A percentile compares a stretch with the other conserved stretches of the same genome.
Evolutionary conservation across 1,140 invertebrate species (phyloP).

Genomic region (Drosophila takahashii): DNA sequence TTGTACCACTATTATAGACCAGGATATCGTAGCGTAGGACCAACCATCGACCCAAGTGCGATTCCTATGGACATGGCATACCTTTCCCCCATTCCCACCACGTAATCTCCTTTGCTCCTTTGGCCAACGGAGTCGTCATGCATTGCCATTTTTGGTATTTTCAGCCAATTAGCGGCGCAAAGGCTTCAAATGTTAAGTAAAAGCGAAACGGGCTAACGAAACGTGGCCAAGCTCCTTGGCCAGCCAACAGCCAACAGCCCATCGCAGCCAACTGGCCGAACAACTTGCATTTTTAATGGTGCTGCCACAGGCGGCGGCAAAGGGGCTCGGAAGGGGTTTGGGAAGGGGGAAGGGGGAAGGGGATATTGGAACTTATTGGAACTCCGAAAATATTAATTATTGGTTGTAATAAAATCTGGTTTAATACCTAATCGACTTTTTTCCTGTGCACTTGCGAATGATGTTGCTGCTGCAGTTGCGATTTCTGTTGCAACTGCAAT

Average conservation of each 20-base stretch:
- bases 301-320: slow-evolving; percentile 24
- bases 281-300: slow-evolving; percentile 82
- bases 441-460: background rate
- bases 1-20: background rate
- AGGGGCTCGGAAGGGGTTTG: slow-evolving; percentile 3
- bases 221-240: slow-evolving; percentile 61
- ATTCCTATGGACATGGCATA: slow-evolving; percentile 17
- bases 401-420: too few species aligned
- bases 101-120: slow-evolving; percentile 12
- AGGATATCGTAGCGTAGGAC: background rate
- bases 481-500: slow-evolving; percentile 21
- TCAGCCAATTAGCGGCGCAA: slow-evolving; percentile 83
- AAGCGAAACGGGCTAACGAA: slow-evolving; percentile 75
- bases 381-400: too few species aligned
- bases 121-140: slow-evolving; percentile 56
- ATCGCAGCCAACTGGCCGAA: slow-evolving; percentile 60
- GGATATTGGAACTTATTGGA: too few species aligned
- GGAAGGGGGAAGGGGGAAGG: background rate
- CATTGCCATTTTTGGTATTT: slow-evolving; percentile 84
- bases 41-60: slow-evolving; percentile 5
- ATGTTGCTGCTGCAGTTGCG: slow-evolving; percentile 15
- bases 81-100: slow-evolving; percentile 10
- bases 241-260: slow-evolving; percentile 29
- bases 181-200: slow-evolving; percentile 82
- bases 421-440: too few species aligned